Conservation (phyloP, 2,888 invertebrate species). For the Macropis europaea region DNA sequence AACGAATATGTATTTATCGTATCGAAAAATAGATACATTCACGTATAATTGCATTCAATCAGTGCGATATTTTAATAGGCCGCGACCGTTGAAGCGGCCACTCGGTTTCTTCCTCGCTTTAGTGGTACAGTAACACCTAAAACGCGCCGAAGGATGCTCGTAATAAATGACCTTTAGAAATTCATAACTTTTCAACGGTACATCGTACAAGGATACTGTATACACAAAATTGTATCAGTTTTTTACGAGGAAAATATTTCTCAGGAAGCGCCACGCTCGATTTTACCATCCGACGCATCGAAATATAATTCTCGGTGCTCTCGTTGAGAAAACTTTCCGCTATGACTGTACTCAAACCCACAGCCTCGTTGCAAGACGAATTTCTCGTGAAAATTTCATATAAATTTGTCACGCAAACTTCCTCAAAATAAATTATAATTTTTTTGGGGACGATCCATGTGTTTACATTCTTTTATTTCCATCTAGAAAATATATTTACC, state of each 20-base stretch:
- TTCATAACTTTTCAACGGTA: slow-evolving; percentile 59
- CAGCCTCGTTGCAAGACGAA: slow-evolving; percentile 54
- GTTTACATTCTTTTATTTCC: slow-evolving; percentile 52
- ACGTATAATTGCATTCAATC: slow-evolving; percentile 57
- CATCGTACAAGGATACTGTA: slow-evolving; percentile 42
- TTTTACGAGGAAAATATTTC: slow-evolving; percentile 68
- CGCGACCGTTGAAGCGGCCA: slow-evolving; percentile 61
- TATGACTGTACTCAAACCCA: slow-evolving; percentile 64
- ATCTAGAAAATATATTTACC: slow-evolving; percentile 46
- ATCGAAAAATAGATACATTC: slow-evolving; percentile 34
- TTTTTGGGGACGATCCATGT: slow-evolving; percentile 34
- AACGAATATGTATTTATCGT: slow-evolving; percentile 14
- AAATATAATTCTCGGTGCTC: background rate
- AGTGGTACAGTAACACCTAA: slow-evolving; percentile 64
- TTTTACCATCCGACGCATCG: slow-evolving; percentile 65
- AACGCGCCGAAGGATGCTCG: slow-evolving; percentile 23
- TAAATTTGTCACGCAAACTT: slow-evolving; percentile 50
- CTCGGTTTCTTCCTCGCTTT: slow-evolving; percentile 64
- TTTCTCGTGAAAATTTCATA: slow-evolving; percentile 54
- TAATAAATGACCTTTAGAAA: slow-evolving; percentile 46
- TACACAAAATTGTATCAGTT: slow-evolving; percentile 70
- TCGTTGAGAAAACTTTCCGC: slow-evolving; percentile 32
- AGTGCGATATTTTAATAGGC: slow-evolving; percentile 59
- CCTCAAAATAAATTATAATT: slow-evolving; percentile 36
- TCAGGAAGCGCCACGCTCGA: slow-evolving; percentile 70